phyloP scores from a whole-genome alignment of 2,888 invertebrate genomes.

The Clostera curtula region DNA sequence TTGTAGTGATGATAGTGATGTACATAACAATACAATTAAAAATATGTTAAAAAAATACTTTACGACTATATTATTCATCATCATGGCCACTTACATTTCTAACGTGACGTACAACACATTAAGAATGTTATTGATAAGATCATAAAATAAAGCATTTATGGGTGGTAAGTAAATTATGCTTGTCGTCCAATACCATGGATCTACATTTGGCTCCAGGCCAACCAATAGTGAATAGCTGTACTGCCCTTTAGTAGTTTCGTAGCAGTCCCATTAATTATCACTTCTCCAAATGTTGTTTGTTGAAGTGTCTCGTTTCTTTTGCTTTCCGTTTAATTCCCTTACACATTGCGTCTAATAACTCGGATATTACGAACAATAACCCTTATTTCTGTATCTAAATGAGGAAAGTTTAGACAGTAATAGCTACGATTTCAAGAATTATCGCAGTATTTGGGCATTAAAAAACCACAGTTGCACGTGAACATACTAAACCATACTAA shows the following conservation, averaged over 20 bases:
- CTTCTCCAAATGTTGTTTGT: slow-evolving; percentile 26
- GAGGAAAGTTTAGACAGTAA: slow-evolving; percentile 39
- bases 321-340: background rate
- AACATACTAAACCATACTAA: no score
- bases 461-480: no score
- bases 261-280: slow-evolving; percentile 25
- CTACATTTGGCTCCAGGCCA: slow-evolving; percentile 41
- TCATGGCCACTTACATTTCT: no score
- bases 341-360: slow-evolving; percentile 27
- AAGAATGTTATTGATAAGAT: slow-evolving; percentile 10
- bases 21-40: no score
- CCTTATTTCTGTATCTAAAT: slow-evolving; percentile 31
- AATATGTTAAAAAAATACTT: no score
- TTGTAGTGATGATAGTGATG: no score
- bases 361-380: slow-evolving; percentile 25
- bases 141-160: slow-evolving; percentile 17
- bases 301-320: slow-evolving; percentile 6
- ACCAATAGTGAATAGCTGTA: slow-evolving; percentile 24
- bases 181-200: slow-evolving; percentile 26
- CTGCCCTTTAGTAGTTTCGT: slow-evolving; percentile 17
- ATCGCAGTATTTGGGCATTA: slow-evolving; percentile 11
- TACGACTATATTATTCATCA: no score
- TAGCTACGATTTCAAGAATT: slow-evolving; percentile 29
- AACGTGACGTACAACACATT: no score
- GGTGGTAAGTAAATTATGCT: slow-evolving; percentile 26